Percentiles rank a stretch among this genome's conserved stretches.
Evolutionary conservation across 2,113 vertebrate species (phyloP).

Genomic region (Pyxicephalus adspersus): DNA sequence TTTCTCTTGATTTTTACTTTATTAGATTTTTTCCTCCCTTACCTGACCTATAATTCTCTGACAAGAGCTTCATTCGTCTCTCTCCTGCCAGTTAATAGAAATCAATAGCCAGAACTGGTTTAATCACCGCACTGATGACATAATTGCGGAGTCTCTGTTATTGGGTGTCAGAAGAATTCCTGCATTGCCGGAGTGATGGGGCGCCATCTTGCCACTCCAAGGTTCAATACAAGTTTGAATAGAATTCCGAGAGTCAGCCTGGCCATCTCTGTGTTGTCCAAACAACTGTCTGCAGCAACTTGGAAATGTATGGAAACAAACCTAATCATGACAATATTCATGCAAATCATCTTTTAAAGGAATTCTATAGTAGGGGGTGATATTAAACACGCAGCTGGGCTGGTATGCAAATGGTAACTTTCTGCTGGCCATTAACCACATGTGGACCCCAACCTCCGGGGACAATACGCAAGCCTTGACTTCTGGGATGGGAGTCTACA

Average conservation of each 20-base stretch:
- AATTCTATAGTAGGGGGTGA: not conserved
- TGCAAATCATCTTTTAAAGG: not conserved
- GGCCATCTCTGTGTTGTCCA: too few species aligned
- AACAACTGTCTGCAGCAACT: too few species aligned
- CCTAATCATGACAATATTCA: too few species aligned
- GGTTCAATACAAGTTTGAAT: not conserved
- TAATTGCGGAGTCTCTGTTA: not conserved
- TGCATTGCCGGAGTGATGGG: not conserved
- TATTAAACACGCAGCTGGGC: too few species aligned
- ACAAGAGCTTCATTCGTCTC: not conserved
- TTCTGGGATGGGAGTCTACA: too few species aligned
- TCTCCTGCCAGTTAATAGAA: not conserved
- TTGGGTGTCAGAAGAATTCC: not conserved
- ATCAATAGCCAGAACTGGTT: not conserved
- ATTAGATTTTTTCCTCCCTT: not conserved
- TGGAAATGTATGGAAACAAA: too few species aligned
- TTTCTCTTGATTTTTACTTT: not conserved
- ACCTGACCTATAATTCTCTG: slow-evolving; percentile 1
- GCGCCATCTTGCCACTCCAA: not conserved
- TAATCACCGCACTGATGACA: not conserved
- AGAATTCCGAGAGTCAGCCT: not conserved
- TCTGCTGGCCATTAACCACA: too few species aligned
- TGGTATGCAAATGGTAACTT: too few species aligned
- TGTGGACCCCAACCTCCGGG: too few species aligned
- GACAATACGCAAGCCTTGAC: too few species aligned